Percentiles rank a stretch among this genome's conserved stretches.
These are phyloP conservation scores for Pangasius djambal DNA, from an alignment of 2,797 vertebrate species.

Conservation along the genomic window DNA sequence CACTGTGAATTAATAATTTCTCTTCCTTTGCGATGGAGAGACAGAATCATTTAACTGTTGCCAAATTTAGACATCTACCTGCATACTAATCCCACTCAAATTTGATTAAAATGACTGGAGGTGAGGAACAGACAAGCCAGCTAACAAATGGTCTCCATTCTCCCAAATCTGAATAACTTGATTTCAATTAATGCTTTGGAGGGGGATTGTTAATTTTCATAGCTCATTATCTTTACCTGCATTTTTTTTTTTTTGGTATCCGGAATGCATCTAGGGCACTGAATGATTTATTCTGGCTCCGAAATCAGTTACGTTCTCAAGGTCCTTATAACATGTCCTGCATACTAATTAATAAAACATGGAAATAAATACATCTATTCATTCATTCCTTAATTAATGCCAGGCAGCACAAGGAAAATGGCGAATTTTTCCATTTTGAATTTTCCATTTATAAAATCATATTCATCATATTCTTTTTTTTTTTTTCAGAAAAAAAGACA, in stretches of 20 bases:
- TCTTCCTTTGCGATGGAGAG: constrained; percentile 68
- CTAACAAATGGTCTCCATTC: constrained; percentile 69
- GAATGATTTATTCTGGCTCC: constrained; percentile 4
- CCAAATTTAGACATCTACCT: constrained; percentile 79
- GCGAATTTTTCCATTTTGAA: background rate
- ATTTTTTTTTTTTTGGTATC: constrained; percentile 72
- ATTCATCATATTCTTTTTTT: background rate
- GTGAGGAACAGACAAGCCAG: constrained; percentile 57
- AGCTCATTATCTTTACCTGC: constrained; percentile 67
- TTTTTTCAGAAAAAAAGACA: background rate
- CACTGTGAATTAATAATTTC: constrained; percentile 62
- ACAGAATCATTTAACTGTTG: constrained; percentile 75
- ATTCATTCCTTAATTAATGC: background rate
- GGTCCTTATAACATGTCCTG: constrained; percentile 51
- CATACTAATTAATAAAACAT: constrained; percentile 25
- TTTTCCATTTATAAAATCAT: background rate
- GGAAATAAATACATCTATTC: too few relatives aligned
- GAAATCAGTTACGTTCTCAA: constrained; percentile 51
- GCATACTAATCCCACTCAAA: constrained; percentile 74
- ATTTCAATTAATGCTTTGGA: constrained; percentile 31
- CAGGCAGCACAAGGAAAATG: background rate
- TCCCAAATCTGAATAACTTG: constrained; percentile 68
- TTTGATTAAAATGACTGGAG: constrained; percentile 76
- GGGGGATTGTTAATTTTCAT: constrained; percentile 65
- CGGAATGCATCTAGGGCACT: constrained; percentile 53